Evolutionary conservation across 2,113 vertebrate genomes (phyloP), one percentile per base, ranked within the genome.

Genomic region (Tringa solitaria): DNA sequence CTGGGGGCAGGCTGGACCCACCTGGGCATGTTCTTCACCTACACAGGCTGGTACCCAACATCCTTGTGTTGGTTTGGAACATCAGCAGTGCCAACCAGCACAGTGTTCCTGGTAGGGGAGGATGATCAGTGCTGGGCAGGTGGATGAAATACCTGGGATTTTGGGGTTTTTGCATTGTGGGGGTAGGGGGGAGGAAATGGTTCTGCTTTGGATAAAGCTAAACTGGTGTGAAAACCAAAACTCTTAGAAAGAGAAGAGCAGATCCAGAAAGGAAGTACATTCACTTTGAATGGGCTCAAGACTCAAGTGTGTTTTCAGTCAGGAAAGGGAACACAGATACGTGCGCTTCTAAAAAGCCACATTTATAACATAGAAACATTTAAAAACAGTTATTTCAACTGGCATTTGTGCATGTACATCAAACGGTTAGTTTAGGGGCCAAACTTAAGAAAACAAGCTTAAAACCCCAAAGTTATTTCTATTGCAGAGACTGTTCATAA

Each of bases 41-140:
- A 2, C 1, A 0, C 11, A 10, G 28, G 13, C 27, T 67, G 28
- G 2, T 67, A 18, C 28, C 14, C 53, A 27, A 6, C 3, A 2
- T 17, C 7, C 12, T 30, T 17, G 16, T 45, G 10, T 9, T 35
- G 27, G 18, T 19, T 23, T 56, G 22, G 43, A 85, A 32, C 10
- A 65, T 22, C 14, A 43, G 10, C 30, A 35, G 50, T 19, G 20
- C 7, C n/a, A 35, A 35, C 8, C 54, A n/a, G 11, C 26, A 26
- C 20, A 54, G 60, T 0, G 1, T 39, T 74, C 22, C 41, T 35
- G 39, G 26, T 28, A 45, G 54, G 8, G 16, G 39, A 84, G 8
- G 32, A 23, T 77, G 28, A 14, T 41, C 33, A 9, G 16, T 63
- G 82, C 24, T 33, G 72, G 56, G 37, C 33, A 73, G 23, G 41